phyloP scores from a whole-genome alignment of 2,797 vertebrate species.

The Silurus lanzhouensis region DNA sequence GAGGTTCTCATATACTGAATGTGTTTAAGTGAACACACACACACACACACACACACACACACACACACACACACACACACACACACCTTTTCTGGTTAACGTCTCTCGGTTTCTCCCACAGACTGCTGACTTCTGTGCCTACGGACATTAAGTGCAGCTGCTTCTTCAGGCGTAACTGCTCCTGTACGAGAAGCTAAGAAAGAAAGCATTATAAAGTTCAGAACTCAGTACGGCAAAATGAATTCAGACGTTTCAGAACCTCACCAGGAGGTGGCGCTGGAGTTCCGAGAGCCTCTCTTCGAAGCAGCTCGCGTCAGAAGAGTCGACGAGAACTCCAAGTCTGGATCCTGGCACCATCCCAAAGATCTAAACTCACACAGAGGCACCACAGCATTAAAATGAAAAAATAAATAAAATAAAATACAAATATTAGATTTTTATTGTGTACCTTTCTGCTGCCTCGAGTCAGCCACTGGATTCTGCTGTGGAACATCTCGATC shows the following conservation, averaged over 20 bases:
- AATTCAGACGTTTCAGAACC: slow-evolving; percentile 11
- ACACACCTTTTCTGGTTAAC: slow-evolving; percentile 64
- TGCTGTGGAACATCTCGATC: slow-evolving; percentile 67
- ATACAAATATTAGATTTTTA: not conserved
- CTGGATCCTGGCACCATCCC: slow-evolving; percentile 74
- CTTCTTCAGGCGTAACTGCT: slow-evolving; percentile 77
- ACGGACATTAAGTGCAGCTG: slow-evolving; percentile 75
- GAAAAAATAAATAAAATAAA: not conserved
- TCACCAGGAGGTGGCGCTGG: slow-evolving; percentile 74
- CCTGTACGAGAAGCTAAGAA: slow-evolving; percentile 73
- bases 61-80: not conserved
- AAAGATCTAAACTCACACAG: slow-evolving; percentile 70
- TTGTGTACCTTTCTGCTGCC: slow-evolving; percentile 78
- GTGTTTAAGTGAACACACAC: not conserved
- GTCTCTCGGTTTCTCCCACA: slow-evolving; percentile 70
- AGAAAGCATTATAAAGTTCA: not conserved
- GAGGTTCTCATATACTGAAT: not conserved
- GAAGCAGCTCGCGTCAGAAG: slow-evolving; percentile 62
- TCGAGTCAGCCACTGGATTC: slow-evolving; percentile 75
- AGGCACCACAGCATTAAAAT: not conserved
- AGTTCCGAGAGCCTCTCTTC: slow-evolving; percentile 65
- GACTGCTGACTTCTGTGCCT: slow-evolving; percentile 58
- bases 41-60: not conserved
- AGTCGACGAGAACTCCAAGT: slow-evolving; percentile 74
- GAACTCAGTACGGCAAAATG: not conserved